Percentiles rank a stretch among this genome's conserved stretches.
These are phyloP conservation scores for Cyanistes caeruleus DNA, from an alignment of 2,113 vertebrate genomes.

Conservation along the genomic window DNA sequence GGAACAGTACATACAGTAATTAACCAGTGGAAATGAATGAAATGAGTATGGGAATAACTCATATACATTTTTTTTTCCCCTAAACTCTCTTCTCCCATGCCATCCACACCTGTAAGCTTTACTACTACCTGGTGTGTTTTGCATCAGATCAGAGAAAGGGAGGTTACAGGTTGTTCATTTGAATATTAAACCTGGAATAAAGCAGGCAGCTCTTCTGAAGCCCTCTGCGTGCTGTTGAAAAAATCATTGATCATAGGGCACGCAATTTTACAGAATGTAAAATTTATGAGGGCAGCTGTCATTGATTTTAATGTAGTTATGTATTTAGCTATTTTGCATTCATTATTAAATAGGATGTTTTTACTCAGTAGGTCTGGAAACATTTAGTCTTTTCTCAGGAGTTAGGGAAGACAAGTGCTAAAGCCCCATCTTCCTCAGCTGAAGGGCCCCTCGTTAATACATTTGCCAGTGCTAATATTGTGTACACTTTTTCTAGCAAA, in stretches of 20 bases:
- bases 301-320: not conserved
- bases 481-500: not conserved
- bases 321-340: not conserved
- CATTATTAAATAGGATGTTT: not conserved
- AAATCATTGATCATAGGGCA: not conserved
- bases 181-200: not conserved
- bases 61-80: accelerated
- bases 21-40: not conserved
- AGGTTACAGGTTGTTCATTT: not conserved
- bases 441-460: not conserved
- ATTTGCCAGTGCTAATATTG: not conserved
- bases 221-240: not conserved
- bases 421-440: not conserved
- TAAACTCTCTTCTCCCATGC: not conserved
- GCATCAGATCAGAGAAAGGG: not conserved
- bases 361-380: not conserved
- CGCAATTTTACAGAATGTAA: not conserved
- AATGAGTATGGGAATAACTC: not conserved
- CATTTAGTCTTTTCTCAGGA: not conserved
- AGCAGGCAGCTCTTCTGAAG: not conserved
- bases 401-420: not conserved
- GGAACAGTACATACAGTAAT: not conserved
- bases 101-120: not conserved
- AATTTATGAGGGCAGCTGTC: not conserved
- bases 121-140: not conserved